phyloP scores from a whole-genome alignment of 2,888 invertebrate species.

The Ochropacha duplaris region DNA sequence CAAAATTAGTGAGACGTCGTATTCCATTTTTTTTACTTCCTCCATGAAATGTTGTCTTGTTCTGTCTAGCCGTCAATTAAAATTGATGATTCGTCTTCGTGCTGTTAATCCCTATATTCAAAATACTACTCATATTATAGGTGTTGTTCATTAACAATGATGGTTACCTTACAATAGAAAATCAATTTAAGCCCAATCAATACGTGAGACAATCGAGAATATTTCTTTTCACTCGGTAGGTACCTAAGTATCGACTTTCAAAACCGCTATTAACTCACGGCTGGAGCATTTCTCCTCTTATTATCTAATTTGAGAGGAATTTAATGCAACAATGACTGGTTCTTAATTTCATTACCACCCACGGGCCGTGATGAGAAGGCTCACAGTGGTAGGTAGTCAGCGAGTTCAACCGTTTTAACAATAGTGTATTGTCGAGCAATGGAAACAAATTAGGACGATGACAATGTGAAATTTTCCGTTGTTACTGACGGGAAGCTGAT shows the following conservation, averaged over 20 bases:
- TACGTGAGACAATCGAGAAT: background rate
- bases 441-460: slow-evolving; percentile 70
- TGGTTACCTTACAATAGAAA: background rate
- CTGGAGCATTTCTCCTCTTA: slow-evolving; percentile 45
- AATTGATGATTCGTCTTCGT: background rate
- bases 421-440: slow-evolving; percentile 64
- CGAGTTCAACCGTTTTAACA: slow-evolving; percentile 40
- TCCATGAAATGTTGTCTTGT: background rate
- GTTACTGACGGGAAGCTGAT: slow-evolving; percentile 34
- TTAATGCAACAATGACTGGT: slow-evolving; percentile 74
- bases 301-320: slow-evolving; percentile 65
- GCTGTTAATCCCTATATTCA: background rate
- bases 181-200: background rate
- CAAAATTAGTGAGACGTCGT: no score
- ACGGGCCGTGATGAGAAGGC: slow-evolving; percentile 34
- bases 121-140: background rate
- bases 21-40: no score
- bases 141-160: background rate
- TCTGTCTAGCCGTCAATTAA: background rate
- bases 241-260: background rate
- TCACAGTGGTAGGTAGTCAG: slow-evolving; percentile 13
- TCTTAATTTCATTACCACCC: slow-evolving; percentile 79
- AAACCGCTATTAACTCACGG: background rate
- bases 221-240: background rate
- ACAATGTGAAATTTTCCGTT: slow-evolving; percentile 48